These are phyloP conservation scores for Chromobotia macracanthus DNA, from an alignment of 2,797 vertebrate genomes.

Conservation along the genomic window DNA sequence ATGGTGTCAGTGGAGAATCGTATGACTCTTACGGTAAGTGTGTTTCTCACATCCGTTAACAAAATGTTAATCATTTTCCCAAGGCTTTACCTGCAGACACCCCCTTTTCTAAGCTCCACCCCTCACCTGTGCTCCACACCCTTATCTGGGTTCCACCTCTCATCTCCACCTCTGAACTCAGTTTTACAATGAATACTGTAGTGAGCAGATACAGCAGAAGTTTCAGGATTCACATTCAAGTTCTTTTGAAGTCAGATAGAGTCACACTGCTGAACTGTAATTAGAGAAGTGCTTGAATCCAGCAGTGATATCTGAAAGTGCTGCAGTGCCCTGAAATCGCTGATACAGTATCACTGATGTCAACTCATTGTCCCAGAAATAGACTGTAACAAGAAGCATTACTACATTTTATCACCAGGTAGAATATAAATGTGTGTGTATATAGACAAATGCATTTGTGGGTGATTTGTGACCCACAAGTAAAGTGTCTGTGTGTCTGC, in stretches of 20 bases:
- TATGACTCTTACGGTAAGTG: conserved; percentile 96
- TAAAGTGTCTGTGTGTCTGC: background rate
- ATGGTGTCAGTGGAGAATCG: conserved; percentile 85
- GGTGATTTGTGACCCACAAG: background rate
- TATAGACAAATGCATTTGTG: conserved; percentile 4
- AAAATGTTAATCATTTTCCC: background rate
- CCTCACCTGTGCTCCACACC: no score
- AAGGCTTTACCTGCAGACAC: background rate
- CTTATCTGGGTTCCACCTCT: no score
- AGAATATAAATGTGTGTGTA: conserved; percentile 1
- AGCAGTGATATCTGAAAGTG: background rate
- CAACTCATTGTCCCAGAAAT: conserved; percentile 1
- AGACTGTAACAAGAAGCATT: background rate
- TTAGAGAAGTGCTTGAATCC: background rate
- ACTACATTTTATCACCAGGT: background rate
- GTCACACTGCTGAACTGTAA: background rate
- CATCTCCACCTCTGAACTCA: no score
- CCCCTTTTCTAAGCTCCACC: no score
- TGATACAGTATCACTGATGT: background rate
- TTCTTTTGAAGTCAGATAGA: background rate
- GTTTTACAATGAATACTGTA: no score
- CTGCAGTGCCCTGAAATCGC: background rate
- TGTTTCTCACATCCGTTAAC: background rate
- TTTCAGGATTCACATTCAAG: background rate
- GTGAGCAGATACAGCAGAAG: background rate